Evolutionary conservation across 2,888 invertebrate genomes (phyloP).

Genomic region (Ochropleura leucogaster): DNA sequence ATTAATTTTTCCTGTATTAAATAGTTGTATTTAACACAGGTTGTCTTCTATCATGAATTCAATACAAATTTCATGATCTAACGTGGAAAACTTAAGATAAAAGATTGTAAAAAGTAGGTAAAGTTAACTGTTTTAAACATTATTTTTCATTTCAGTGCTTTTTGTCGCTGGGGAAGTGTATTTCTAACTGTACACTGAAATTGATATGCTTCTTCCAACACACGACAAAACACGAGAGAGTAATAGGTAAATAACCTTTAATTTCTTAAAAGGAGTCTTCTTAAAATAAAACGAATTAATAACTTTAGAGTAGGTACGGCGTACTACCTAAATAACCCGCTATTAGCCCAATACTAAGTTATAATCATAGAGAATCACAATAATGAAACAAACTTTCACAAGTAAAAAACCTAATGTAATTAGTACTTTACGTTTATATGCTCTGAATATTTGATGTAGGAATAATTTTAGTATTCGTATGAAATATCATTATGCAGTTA

Average conservation of each 20-base stretch:
- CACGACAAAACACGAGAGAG: background rate
- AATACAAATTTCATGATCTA: background rate
- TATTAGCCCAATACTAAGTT: background rate
- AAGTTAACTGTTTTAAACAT: background rate
- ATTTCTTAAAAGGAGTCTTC: background rate
- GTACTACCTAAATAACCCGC: constrained; percentile 4
- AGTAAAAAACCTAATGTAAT: constrained; percentile 35
- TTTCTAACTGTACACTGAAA: too few species aligned
- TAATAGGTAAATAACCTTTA: background rate
- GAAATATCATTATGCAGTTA: constrained; percentile 43
- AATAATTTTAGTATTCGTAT: constrained; percentile 20
- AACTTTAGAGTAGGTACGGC: background rate
- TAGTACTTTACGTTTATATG: constrained; percentile 38
- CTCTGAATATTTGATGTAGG: constrained; percentile 50
- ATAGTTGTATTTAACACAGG: too few species aligned
- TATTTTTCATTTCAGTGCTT: background rate
- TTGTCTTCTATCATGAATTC: too few species aligned
- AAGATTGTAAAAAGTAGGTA: too few species aligned
- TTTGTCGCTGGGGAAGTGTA: too few species aligned
- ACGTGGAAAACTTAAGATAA: background rate
- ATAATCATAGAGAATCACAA: constrained; percentile 3
- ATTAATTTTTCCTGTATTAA: too few species aligned
- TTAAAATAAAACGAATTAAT: background rate
- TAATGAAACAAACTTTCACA: constrained; percentile 40
- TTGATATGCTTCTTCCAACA: too few species aligned